These are phyloP conservation scores for Arrhamphus sclerolepis DNA, from an alignment of 2,797 vertebrate genomes.

Conservation along the genomic window DNA sequence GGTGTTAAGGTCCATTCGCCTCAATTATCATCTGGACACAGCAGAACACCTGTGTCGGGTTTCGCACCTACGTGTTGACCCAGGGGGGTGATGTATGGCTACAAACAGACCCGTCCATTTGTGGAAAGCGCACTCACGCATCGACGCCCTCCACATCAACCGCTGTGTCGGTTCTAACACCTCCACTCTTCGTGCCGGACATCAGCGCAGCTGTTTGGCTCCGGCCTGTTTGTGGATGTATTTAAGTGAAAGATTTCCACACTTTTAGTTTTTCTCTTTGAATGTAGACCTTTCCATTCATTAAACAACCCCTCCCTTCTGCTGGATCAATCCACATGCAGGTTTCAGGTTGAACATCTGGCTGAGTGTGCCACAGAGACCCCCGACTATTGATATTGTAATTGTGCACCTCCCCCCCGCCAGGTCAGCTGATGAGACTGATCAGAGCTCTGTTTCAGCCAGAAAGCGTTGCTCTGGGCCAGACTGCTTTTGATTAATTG, in stretches of 20 bases:
- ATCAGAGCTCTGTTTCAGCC: slow-evolving; percentile 45
- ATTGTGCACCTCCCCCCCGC: slow-evolving; percentile 59
- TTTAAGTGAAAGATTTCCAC: background rate
- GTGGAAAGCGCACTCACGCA: slow-evolving; percentile 27
- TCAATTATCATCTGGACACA: slow-evolving; percentile 31
- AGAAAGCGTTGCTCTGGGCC: slow-evolving; percentile 5
- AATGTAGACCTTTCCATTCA: slow-evolving; percentile 13
- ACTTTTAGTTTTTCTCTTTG: slow-evolving; percentile 12
- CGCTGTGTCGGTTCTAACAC: slow-evolving; percentile 21
- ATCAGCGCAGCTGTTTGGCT: slow-evolving; percentile 49
- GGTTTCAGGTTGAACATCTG: slow-evolving; percentile 63
- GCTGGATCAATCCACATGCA: slow-evolving; percentile 58
- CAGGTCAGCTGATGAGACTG: slow-evolving; percentile 46
- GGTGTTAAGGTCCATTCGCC: slow-evolving; percentile 29
- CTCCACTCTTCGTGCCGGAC: slow-evolving; percentile 23
- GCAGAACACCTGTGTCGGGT: slow-evolving; percentile 36
- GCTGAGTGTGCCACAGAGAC: slow-evolving; percentile 28
- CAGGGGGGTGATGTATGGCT: slow-evolving; percentile 37
- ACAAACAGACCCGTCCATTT: slow-evolving; percentile 50
- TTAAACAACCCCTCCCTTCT: slow-evolving; percentile 45
- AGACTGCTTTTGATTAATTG: slow-evolving; percentile 35
- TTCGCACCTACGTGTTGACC: slow-evolving; percentile 70
- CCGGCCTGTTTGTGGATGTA: slow-evolving; percentile 8
- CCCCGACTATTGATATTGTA: slow-evolving; percentile 71
- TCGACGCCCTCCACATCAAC: slow-evolving; percentile 30